Evolutionary conservation across 2,888 invertebrate genomes (phyloP).

Genomic region (Mesorhabditis spiculigera): DNA sequence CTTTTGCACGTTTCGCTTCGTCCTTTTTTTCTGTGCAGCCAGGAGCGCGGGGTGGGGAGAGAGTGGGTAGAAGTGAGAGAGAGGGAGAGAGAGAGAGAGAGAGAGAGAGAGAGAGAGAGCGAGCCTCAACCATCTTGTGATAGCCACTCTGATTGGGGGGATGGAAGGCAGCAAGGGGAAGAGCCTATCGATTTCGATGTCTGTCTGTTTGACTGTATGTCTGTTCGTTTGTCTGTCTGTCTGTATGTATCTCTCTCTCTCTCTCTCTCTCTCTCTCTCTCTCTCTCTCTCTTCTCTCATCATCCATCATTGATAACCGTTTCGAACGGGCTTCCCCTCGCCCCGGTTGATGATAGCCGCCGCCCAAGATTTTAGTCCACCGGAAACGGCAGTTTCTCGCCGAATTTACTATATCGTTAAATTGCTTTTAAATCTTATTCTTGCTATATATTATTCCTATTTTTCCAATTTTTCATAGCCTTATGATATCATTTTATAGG

Average conservation of each 20-base stretch:
- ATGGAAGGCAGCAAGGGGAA: conserved; percentile 9
- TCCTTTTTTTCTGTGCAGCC: too few relatives aligned
- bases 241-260: neutral
- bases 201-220: conserved; percentile 10
- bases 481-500: too few relatives aligned
- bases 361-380: too few relatives aligned
- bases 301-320: conserved; percentile 2
- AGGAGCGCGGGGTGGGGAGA: too few relatives aligned
- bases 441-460: too few relatives aligned
- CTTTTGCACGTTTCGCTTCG: too few relatives aligned
- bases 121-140: conserved; percentile 11
- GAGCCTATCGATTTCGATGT: conserved; percentile 11
- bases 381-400: too few relatives aligned
- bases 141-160: conserved; percentile 10
- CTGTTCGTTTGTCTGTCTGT: conserved; percentile 6
- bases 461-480: too few relatives aligned
- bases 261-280: conserved; percentile 8
- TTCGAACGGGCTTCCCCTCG: neutral
- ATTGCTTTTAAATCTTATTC: too few relatives aligned
- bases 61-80: too few relatives aligned
- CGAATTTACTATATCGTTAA: too few relatives aligned
- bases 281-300: conserved; percentile 3
- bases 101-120: neutral
- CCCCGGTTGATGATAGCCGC: neutral
- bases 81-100: too few relatives aligned